Evolutionary conservation across 2,797 vertebrate species (phyloP).

Genomic region (Manis pentadactyla): DNA sequence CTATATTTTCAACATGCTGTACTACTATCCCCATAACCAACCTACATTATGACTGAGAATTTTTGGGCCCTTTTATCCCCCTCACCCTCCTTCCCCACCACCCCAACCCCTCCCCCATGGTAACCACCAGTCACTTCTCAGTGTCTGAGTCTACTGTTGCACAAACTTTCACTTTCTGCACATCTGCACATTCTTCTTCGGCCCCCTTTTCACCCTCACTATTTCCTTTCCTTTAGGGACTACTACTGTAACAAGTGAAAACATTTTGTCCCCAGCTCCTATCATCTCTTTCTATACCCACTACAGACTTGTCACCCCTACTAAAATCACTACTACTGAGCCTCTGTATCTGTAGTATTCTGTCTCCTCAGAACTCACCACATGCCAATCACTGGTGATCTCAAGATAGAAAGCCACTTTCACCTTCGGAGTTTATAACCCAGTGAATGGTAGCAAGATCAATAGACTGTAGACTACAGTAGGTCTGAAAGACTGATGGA

Average conservation of each 20-base stretch:
- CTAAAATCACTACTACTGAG: background rate
- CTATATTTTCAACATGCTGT: too few species aligned
- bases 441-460: background rate
- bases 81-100: too few species aligned
- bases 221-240: background rate
- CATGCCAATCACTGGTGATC: background rate
- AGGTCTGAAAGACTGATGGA: background rate
- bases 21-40: too few species aligned
- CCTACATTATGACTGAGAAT: too few species aligned
- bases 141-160: too few species aligned
- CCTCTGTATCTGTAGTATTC: background rate
- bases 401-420: background rate
- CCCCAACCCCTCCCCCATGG: too few species aligned
- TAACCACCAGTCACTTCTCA: too few species aligned
- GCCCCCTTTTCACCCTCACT: background rate
- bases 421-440: background rate
- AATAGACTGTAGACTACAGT: background rate
- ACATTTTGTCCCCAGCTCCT: background rate
- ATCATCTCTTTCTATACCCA: background rate
- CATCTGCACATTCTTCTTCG: background rate
- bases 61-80: too few species aligned
- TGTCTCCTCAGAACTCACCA: background rate
- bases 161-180: background rate
- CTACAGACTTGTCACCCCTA: background rate
- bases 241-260: background rate